phyloP scores from a whole-genome alignment of 2,888 invertebrate species.

The Rhagophthalmus giganteus region DNA sequence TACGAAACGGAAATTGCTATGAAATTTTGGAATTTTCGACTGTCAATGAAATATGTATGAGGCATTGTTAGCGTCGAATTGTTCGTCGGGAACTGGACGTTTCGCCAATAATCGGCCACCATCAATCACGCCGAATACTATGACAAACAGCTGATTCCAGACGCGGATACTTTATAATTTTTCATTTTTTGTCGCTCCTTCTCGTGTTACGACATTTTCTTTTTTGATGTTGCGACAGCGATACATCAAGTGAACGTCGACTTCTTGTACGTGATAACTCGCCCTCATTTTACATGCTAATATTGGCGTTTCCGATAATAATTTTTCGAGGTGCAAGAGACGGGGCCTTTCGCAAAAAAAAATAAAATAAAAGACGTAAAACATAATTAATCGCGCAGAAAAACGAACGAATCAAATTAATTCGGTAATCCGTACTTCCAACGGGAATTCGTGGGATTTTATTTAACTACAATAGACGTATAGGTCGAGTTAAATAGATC shows the following conservation, averaged over 20 bases:
- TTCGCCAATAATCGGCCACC: slow-evolving; percentile 41
- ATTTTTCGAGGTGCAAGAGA: no score
- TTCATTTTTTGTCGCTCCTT: slow-evolving; percentile 31
- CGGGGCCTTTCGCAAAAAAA: no score
- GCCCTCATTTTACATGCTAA: no score
- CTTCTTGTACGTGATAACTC: no score
- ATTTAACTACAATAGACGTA: slow-evolving; percentile 8
- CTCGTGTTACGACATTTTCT: slow-evolving; percentile 21
- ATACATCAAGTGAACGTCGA: slow-evolving; percentile 13
- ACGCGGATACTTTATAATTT: slow-evolving; percentile 33
- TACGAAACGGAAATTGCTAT: slow-evolving; percentile 46
- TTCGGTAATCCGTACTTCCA: no score
- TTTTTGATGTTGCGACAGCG: slow-evolving; percentile 17
- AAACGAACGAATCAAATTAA: no score
- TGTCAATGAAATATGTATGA: slow-evolving; percentile 44
- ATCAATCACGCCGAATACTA: slow-evolving; percentile 43
- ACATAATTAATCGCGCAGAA: no score
- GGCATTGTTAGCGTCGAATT: slow-evolving; percentile 39
- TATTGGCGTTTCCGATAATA: no score
- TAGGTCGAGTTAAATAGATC: slow-evolving; percentile 17
- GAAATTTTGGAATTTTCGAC: slow-evolving; percentile 41
- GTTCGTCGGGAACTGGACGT: slow-evolving; percentile 31
- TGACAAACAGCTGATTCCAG: slow-evolving; percentile 41
- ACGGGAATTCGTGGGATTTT: not conserved
- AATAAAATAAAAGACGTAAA: no score